Conservation (phyloP, 2,113 vertebrate species). For the Pelusios castaneus region DNA sequence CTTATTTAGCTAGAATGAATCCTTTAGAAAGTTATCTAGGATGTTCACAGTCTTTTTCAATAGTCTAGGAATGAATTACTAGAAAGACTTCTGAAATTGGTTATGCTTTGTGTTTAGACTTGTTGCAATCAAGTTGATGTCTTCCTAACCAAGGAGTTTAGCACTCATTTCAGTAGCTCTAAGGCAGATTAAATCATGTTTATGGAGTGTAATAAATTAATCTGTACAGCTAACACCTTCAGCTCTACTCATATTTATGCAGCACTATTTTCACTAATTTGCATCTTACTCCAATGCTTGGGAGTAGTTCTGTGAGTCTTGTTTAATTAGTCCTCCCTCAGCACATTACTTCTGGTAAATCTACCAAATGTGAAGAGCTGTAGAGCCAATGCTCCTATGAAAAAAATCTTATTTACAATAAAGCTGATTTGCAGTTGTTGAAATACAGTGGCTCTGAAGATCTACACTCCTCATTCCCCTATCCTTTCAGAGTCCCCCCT, state of each 20-base stretch:
- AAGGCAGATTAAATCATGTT: neutral
- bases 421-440: neutral
- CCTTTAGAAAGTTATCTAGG: neutral
- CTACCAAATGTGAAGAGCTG: neutral
- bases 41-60: neutral
- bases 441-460: neutral
- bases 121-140: neutral
- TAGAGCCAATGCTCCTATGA: neutral
- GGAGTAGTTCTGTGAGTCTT: neutral
- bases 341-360: neutral
- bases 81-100: neutral
- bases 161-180: neutral
- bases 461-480: neutral
- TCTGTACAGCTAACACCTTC: neutral
- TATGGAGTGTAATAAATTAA: neutral
- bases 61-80: neutral
- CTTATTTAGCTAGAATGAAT: neutral
- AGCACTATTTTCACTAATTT: neutral
- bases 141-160: neutral
- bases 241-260: neutral
- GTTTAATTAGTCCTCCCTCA: neutral
- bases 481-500: neutral
- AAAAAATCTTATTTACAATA: neutral
- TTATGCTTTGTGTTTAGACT: neutral
- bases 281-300: neutral